These are phyloP conservation scores for Myotis brandtii DNA, from an alignment of 2,113 vertebrate species.

Conservation along the genomic window DNA sequence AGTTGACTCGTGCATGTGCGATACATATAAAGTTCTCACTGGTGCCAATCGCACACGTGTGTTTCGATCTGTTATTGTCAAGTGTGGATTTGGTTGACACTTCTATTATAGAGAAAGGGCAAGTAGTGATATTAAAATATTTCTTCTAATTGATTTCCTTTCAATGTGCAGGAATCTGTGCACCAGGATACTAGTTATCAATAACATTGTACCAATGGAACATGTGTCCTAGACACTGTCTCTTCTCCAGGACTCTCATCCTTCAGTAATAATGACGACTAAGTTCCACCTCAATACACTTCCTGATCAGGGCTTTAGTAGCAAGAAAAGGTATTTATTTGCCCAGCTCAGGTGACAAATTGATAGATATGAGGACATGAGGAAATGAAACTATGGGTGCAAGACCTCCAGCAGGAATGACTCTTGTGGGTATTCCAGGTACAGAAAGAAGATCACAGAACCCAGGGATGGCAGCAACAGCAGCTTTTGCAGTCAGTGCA, in stretches of 20 bases:
- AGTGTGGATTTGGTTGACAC: no score
- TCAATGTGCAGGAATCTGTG: no score
- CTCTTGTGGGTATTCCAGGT: neutral
- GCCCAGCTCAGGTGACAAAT: slow-evolving; percentile 29
- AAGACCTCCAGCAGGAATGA: slow-evolving; percentile 35
- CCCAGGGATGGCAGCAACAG: neutral
- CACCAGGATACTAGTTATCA: neutral
- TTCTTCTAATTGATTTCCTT: no score
- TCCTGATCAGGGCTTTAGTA: neutral
- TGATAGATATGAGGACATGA: neutral
- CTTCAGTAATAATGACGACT: slow-evolving; percentile 33
- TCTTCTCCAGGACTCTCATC: neutral
- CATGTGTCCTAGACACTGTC: neutral
- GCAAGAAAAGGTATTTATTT: slow-evolving; percentile 36
- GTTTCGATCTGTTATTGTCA: no score
- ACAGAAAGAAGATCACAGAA: neutral
- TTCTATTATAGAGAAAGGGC: no score
- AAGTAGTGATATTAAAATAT: no score
- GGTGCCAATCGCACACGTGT: no score
- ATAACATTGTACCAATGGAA: neutral
- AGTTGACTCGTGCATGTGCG: no score
- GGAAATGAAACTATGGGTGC: neutral
- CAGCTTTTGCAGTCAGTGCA: neutral
- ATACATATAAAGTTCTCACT: no score
- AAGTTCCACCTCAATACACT: neutral